Evolutionary conservation across 1,140 invertebrate species (phyloP), one percentile per base, ranked within the genome.

Genomic region (Neotoxoptera formosana): DNA sequence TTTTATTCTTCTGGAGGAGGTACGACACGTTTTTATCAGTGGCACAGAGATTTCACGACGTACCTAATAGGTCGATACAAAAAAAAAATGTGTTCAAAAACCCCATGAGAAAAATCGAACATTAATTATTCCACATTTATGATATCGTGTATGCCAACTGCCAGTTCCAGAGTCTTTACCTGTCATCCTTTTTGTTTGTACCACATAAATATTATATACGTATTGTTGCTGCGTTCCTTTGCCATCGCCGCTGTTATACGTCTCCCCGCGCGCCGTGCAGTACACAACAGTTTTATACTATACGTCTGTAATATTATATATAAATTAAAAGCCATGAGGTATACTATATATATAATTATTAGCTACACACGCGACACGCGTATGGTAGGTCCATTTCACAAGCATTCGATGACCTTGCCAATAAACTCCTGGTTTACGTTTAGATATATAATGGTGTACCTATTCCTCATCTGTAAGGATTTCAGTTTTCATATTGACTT

Each of bases 81-180:
- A 87, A 87, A 87, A 87, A 48, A 34, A 48, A 48, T 41, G 17
- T 36, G 81, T 83, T 36, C 36, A 87, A 87, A 87, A 87, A 87
- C n/a, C 34, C 51, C 7, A 89, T 53, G 51, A 51, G 51, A 89
- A 89, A 53, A 53, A 89, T 89, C 3, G n/a, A 89, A 89, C 48
- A 53, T 89, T 89, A 89, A 53, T 89, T 89, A 89, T 89, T 89
- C 48, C 87, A n/a, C 34, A 48, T 87, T 87, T 48, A 87, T 87
- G 87, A 36, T 89, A 89, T 89, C 14, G 47, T 51, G 30, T 53
- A 56, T 53, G 21, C n/a, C 45, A 89, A 51, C 48, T 89, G 87
- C n/a, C 48, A 89, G 87, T 53, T 34, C 2, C 34, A 53, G 48
- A 89, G 87, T 53, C n/a, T 56, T 56, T 23, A 89, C n/a, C 87